A percentile compares a stretch with the other conserved stretches of the same genome.
phyloP scores from a whole-genome alignment of 2,797 vertebrate species.

The Malacoraja senta region DNA sequence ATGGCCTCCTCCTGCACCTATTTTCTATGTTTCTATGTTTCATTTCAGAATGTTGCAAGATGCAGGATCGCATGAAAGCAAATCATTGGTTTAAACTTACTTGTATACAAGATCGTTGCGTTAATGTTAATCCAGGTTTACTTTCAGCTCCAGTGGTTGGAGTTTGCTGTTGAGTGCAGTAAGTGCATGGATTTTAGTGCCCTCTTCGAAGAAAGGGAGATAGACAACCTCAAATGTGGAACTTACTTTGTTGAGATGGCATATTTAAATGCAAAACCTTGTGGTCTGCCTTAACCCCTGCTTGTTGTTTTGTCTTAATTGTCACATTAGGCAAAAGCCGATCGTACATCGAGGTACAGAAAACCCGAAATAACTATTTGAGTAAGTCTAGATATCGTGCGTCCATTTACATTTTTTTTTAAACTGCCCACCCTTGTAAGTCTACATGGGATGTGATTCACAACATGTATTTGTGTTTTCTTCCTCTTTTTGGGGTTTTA shows the following conservation, averaged over 20 bases:
- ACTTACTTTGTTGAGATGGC: background rate
- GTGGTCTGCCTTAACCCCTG: slow-evolving; percentile 29
- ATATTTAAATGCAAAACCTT: slow-evolving; percentile 5
- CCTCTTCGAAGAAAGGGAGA: background rate
- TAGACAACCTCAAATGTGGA: background rate
- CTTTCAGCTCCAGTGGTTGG: background rate
- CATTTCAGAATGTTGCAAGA: background rate
- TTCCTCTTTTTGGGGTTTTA: background rate
- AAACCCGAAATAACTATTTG: slow-evolving; percentile 37
- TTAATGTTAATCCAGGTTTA: background rate
- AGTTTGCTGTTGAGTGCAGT: background rate
- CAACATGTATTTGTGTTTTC: slow-evolving; percentile 12
- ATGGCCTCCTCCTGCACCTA: too few species aligned
- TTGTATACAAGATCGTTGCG: too few species aligned
- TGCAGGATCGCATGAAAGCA: background rate
- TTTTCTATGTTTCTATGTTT: too few species aligned
- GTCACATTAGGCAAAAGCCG: slow-evolving; percentile 35
- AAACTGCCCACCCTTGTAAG: slow-evolving; percentile 2
- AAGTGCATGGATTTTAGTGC: background rate
- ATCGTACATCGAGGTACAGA: slow-evolving; percentile 38
- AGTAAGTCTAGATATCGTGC: slow-evolving; percentile 33
- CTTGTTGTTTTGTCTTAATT: slow-evolving; percentile 39
- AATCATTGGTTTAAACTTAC: background rate
- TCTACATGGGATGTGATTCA: slow-evolving; percentile 16
- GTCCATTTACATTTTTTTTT: background rate